Evolutionary conservation across 35 echinoderm and acorn worm genomes (phyloP), one percentile per base, ranked within the genome.

Genomic region (Holothuria glaberrima): DNA sequence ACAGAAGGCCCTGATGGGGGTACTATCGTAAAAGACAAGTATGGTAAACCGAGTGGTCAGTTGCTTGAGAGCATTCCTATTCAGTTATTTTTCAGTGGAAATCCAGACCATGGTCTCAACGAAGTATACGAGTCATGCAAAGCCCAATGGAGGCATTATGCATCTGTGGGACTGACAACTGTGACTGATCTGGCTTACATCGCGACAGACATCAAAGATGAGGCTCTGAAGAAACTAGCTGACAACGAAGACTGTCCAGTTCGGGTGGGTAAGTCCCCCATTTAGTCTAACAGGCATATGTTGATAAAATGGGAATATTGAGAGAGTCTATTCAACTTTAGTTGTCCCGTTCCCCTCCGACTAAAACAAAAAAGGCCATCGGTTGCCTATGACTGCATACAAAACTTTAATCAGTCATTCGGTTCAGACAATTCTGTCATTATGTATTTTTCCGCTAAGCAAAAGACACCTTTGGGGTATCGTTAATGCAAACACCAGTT

Each of bases 131-230:
- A 86, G 66, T 21, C 48, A 0, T 56, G 85, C 48, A 16, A 32
- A 57, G 67, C 41, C 2, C 74, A 78, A 20, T 78, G 74, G 74
- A 33, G 30, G n/a, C 44, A 78, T 46, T 78, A 78, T 35, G 32
- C 74, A 30, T 78, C 74, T 35, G 45, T 44, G 9, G 80, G 80
- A 56, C 25, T 83, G 9, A 83, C 80, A 56, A 83, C 80, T 20
- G 80, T 83, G 0, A 83, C 80, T 12, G 80, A 83, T 25, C 80
- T 83, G 50, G 21, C 57, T 19, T 83, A 58, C 54, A 5, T 56
- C 0, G 13, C 45, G 48, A 12, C 21, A 12, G 48, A 56, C 4
- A 24, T 32, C 0, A 26, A 59, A 25, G 12, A 59, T 83, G 13
- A n/a, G 24, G 5, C 50, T 6, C 36, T 83, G 80, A 58, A 18